Base-by-base conservation (phyloP, 2,888 invertebrate genomes). In the Xestia c-nigrum region DNA sequence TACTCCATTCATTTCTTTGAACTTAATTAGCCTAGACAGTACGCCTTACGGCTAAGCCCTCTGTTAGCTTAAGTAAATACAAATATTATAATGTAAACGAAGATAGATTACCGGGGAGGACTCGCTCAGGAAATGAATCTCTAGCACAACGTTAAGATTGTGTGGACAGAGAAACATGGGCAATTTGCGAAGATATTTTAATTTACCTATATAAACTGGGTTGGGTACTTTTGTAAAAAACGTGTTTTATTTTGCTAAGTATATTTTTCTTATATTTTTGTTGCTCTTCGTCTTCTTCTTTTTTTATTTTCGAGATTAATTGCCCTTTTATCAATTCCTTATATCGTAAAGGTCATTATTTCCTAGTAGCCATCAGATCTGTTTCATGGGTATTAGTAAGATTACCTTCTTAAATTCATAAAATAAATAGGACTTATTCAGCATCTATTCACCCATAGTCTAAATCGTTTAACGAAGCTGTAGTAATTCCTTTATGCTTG, bases 31-130 rank as follows among this genome's bases (percentile, higher is more conserved):
- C 40, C 31, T 14, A 43, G 55, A 55, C 16, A 55, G 43, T 21
- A 50, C 31, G 70, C 24, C 24, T 43, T 77, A 19, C 5, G 31
- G 21, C 43, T 46, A n/a, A 47, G 31, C 47, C 1, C 40, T 64
- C 73, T 57, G 40, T 50, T 12, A 57, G 10, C 55, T 31, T 61
- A 72, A 72, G 68, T 64, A 72, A 73, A 78, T 66, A 78, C 46
- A 70, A 79, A 74, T 66, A 80, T 81, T 65, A 57, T 50, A 81
- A 84, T 80, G 74, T 80, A 72, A 74, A 80, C 67, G 82, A 85
- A 84, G 85, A 82, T 69, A 72, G 85, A 82, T 82, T 72, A 50
- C 75, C 63, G 43, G 43, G 24, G 64, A 65, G 16, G 85, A 75
- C 68, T 47, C 9, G 31, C n/a, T 16, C 81, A 61, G 81, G 85